Evolutionary conservation across 2,113 vertebrate genomes (phyloP).

Genomic region (Sander vitreus): DNA sequence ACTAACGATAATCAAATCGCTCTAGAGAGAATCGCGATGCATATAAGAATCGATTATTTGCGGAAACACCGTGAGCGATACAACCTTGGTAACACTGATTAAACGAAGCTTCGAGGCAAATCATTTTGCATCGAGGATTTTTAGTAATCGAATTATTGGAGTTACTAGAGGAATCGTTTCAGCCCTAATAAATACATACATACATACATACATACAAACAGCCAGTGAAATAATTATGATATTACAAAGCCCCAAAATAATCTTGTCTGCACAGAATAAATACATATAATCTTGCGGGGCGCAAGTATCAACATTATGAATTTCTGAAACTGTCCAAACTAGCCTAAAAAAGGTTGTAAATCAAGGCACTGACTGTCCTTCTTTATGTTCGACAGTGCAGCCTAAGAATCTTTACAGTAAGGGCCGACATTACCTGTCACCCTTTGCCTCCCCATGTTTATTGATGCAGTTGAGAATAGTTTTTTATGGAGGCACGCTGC

Average conservation of each 20-base stretch:
- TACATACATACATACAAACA: neutral
- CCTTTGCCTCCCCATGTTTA: constrained; percentile 62
- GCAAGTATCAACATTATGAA: neutral
- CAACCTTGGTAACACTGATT: no score
- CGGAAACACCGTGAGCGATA: no score
- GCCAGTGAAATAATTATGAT: neutral
- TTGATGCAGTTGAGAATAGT: constrained; percentile 63
- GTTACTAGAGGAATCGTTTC: no score
- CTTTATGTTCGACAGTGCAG: neutral
- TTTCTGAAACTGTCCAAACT: neutral
- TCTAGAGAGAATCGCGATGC: no score
- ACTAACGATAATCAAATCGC: no score
- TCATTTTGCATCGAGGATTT: no score
- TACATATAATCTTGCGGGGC: neutral
- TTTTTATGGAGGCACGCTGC: constrained; percentile 62
- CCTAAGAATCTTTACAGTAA: constrained; percentile 27
- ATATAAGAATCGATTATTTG: no score
- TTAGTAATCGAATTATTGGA: no score
- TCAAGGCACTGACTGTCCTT: neutral
- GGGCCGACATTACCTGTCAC: constrained; percentile 46
- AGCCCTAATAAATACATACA: no score
- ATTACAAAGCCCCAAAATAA: neutral
- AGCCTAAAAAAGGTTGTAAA: constrained; percentile 6
- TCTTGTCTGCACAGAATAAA: neutral
- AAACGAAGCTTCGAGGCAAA: no score